Conservation (phyloP, 2,113 vertebrate genomes). For the Semnornis frantzii region DNA sequence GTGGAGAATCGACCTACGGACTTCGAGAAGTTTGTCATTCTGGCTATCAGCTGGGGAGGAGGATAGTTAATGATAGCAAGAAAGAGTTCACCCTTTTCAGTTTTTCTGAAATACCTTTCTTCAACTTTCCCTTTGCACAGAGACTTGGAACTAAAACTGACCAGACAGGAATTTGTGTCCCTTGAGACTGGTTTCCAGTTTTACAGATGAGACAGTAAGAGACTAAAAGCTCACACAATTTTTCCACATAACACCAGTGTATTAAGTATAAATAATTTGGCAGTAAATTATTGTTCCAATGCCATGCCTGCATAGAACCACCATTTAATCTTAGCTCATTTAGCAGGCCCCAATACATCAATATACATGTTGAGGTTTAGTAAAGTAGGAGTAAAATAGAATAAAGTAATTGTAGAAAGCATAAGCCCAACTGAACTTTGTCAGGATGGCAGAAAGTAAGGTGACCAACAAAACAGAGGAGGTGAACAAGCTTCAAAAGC, state of each 20-base stretch:
- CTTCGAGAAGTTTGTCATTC: neutral
- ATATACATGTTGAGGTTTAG: neutral
- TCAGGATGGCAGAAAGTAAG: neutral
- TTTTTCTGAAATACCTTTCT: constrained; percentile 22
- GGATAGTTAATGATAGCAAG: neutral
- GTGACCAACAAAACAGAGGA: neutral
- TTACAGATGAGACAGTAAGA: neutral
- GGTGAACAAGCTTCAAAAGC: neutral
- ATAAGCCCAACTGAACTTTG: neutral
- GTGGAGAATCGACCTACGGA: accelerated
- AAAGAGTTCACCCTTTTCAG: neutral
- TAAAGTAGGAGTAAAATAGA: neutral
- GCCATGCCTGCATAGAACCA: neutral
- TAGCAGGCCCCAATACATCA: neutral
- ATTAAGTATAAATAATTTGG: neutral
- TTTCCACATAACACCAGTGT: neutral
- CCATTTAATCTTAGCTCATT: neutral
- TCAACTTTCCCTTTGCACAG: neutral
- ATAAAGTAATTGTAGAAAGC: neutral
- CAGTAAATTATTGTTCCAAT: neutral
- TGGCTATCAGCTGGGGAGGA: neutral
- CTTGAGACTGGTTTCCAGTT: constrained; percentile 39
- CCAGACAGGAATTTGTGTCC: constrained; percentile 44
- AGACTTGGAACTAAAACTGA: constrained; percentile 48
- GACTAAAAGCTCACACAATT: constrained; percentile 4